Conservation (phyloP, 2,797 vertebrate species). For the Lophius americanus region DNA sequence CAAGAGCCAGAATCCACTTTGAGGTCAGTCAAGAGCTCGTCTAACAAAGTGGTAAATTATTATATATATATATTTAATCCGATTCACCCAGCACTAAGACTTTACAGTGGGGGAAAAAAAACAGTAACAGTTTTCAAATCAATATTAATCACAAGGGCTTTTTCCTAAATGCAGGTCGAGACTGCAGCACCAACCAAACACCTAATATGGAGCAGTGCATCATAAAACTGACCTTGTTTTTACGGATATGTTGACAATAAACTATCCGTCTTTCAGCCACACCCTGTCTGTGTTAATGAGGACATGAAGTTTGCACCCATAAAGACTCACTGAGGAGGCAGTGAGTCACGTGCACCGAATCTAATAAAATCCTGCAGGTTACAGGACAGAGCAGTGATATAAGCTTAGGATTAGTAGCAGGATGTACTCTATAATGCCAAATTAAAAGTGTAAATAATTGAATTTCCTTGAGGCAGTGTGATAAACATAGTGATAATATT, state of each 20-base stretch:
- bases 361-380: not conserved
- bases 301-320: conserved; percentile 25
- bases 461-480: not conserved
- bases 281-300: conserved; percentile 12
- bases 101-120: not conserved
- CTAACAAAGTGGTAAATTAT: conserved; percentile 7
- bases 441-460: too few species aligned
- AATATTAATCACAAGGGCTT: not conserved
- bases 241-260: conserved; percentile 9
- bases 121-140: not conserved
- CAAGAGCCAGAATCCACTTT: not conserved
- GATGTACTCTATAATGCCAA: too few species aligned
- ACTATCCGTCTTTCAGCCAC: conserved; percentile 33
- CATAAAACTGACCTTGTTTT: conserved; percentile 20
- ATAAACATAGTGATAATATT: not conserved
- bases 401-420: too few species aligned
- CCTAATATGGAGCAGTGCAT: not conserved
- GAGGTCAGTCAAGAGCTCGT: not conserved
- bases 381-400: not conserved
- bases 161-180: not conserved
- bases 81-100: not conserved
- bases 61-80: not conserved
- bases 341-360: not conserved
- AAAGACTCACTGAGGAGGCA: conserved; percentile 10
- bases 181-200: too few species aligned